Evolutionary conservation across 2,113 vertebrate genomes (phyloP).

Genomic region (Corydoras sp.): DNA sequence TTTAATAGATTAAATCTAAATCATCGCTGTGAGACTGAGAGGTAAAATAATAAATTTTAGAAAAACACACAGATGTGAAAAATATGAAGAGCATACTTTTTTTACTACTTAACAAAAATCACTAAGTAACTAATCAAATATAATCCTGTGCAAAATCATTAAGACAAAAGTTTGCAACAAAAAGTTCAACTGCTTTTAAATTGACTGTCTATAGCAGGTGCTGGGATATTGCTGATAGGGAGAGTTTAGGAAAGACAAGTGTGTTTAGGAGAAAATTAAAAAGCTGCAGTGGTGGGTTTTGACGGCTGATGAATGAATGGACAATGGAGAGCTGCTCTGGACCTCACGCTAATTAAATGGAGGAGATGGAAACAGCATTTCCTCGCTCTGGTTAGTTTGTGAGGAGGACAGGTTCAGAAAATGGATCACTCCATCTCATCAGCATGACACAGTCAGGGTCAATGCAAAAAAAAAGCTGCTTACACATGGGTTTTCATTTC

Average conservation of each 20-base stretch:
- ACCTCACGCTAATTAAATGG: constrained; percentile 21
- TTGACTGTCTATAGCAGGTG: background rate
- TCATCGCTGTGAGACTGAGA: no score
- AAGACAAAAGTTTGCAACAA: no score
- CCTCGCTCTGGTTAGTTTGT: constrained; percentile 13
- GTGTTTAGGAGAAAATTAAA: constrained; percentile 17
- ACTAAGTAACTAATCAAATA: no score
- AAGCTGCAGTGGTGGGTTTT: constrained; percentile 7
- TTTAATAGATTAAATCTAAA: no score
- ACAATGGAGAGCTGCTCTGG: constrained; percentile 1
- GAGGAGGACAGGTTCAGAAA: background rate
- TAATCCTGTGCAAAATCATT: no score
- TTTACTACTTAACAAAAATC: no score
- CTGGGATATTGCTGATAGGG: constrained; percentile 8
- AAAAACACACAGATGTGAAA: no score
- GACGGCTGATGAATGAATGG: constrained; percentile 22
- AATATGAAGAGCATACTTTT: no score
- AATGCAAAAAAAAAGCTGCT: constrained; percentile 9
- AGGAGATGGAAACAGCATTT: constrained; percentile 15
- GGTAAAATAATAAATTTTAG: no score
- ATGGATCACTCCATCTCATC: constrained; percentile 22
- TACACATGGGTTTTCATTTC: background rate
- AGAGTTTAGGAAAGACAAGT: background rate
- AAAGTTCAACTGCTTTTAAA: no score
- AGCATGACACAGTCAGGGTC: background rate